Percentiles rank a stretch among this genome's conserved stretches.
phyloP scores from a whole-genome alignment of 2,888 invertebrate species.

The Punctoribates punctum region DNA sequence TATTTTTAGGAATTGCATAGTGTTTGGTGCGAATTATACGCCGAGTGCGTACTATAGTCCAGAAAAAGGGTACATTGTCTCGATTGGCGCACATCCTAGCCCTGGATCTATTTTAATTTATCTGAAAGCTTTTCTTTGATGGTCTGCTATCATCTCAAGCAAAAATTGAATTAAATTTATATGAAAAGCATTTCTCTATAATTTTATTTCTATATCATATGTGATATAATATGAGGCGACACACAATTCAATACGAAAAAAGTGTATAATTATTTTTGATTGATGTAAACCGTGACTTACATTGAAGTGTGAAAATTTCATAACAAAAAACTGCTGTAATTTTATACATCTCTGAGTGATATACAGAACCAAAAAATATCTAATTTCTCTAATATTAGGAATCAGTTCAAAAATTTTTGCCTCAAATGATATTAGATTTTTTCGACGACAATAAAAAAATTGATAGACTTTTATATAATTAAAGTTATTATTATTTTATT shows the following conservation, averaged over 20 bases:
- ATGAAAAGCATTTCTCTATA: conserved; percentile 3
- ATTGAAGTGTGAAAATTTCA: neutral
- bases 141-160: neutral
- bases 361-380: neutral
- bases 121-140: neutral
- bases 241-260: neutral
- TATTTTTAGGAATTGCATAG: no score
- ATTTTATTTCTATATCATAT: neutral
- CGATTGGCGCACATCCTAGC: no score
- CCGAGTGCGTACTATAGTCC: no score
- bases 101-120: neutral
- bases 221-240: neutral
- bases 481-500: neutral
- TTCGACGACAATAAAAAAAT: neutral
- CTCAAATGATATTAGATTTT: neutral
- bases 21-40: no score
- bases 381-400: conserved; percentile 3
- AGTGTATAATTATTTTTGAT: conserved; percentile 25
- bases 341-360: neutral
- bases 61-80: no score
- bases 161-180: conserved; percentile 15
- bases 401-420: neutral
- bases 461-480: neutral
- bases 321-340: conserved; percentile 6
- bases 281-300: conserved; percentile 11